phyloP scores from a whole-genome alignment of 2,888 invertebrate genomes.

The Leptodirus hochenwartii region DNA sequence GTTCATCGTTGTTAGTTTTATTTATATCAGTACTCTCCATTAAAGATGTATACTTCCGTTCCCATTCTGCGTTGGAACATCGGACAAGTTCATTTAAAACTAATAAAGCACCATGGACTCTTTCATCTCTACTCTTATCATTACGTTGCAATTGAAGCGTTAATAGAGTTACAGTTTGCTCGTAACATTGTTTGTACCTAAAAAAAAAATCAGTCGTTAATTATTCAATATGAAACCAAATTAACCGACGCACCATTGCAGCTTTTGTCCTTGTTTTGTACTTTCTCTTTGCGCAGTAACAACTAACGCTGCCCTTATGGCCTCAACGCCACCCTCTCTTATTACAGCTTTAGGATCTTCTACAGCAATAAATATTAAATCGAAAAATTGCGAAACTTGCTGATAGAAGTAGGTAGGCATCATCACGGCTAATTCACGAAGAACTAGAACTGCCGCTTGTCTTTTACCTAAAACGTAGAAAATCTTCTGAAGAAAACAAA shows the following conservation, averaged over 20 bases:
- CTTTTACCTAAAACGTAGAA: conserved; percentile 45
- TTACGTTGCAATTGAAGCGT: conserved; percentile 48
- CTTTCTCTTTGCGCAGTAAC: conserved; percentile 92
- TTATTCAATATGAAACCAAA: neutral
- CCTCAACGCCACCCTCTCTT: conserved; percentile 83
- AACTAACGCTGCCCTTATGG: conserved; percentile 83
- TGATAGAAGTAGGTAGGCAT: conserved; percentile 97
- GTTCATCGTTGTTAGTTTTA: conserved; percentile 17
- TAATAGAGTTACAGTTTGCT: conserved; percentile 69
- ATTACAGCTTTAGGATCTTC: conserved; percentile 83
- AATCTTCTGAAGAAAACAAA: too few species aligned
- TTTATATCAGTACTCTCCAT: conserved; percentile 31
- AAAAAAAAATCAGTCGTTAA: conserved; percentile 7
- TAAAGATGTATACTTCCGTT: conserved; percentile 55
- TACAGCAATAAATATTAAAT: conserved; percentile 79
- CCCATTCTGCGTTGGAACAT: conserved; percentile 79
- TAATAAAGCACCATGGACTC: conserved; percentile 80
- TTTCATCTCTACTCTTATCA: conserved; percentile 71
- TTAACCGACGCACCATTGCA: conserved; percentile 71
- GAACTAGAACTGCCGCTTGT: conserved; percentile 79
- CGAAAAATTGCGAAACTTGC: conserved; percentile 84
- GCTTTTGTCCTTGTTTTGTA: conserved; percentile 77
- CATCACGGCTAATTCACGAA: conserved; percentile 84
- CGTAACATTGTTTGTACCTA: conserved; percentile 76
- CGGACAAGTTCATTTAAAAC: conserved; percentile 87